Evolutionary conservation across 2,113 vertebrate genomes (phyloP).

Genomic region (Dicerorhinus sumatrensis): DNA sequence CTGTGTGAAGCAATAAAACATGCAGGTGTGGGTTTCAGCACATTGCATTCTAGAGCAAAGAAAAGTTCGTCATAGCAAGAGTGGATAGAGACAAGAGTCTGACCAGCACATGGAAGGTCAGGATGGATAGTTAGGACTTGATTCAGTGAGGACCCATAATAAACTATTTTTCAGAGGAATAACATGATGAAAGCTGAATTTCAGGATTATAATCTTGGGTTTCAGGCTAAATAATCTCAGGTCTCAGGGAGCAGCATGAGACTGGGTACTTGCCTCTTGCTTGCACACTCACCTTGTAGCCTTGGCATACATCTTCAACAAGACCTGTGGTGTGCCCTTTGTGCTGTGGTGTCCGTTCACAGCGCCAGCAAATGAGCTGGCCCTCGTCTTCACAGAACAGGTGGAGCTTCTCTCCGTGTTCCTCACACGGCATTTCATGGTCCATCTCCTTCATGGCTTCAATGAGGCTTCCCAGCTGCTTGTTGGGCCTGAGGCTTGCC

Average conservation of each 20-base stretch:
- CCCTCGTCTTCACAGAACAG: constrained; percentile 69
- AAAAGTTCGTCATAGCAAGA: not conserved
- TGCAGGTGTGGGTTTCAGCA: not conserved
- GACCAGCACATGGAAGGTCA: not conserved
- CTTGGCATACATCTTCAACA: not conserved
- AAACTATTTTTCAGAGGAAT: not conserved
- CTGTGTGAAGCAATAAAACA: not conserved
- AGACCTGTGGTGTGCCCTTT: not conserved
- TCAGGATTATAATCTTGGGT: not conserved
- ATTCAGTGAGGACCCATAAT: not conserved
- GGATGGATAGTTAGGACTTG: not conserved
- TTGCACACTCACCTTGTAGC: constrained; percentile 56
- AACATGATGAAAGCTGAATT: not conserved
- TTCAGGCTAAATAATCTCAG: not conserved
- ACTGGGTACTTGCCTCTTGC: rapidly evolving
- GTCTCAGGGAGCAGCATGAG: not conserved
- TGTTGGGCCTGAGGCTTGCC: constrained; percentile 58
- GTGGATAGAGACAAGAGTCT: not conserved
- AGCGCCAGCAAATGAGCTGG: constrained; percentile 76
- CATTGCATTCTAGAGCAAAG: not conserved
- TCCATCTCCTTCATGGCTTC: constrained; percentile 69
- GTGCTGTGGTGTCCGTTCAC: not conserved
- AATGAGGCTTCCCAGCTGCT: constrained; percentile 74
- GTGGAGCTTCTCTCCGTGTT: constrained; percentile 30
- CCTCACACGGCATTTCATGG: not conserved